Base-by-base conservation (phyloP, 2,888 invertebrate species). In the Panopea generosa region DNA sequence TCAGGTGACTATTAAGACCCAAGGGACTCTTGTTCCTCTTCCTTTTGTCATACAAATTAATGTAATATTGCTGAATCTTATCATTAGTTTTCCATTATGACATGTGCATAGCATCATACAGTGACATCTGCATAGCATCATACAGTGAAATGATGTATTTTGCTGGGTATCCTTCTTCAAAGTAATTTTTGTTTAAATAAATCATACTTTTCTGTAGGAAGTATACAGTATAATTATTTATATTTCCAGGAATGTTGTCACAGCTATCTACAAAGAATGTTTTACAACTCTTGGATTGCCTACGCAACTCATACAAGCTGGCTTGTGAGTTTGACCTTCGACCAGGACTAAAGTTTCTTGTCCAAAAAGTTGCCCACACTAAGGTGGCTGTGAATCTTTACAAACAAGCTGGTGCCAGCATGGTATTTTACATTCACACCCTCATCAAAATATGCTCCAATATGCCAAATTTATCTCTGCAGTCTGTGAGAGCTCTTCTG, bases 281-380 rank as follows among this genome's bases (percentile, higher is more conserved):
- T 2, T 52, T 87, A 50, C 82, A 84, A 57, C 82, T 92, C 50
- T 76, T 92, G 62, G 79, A 88, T 22, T 90, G 90, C 74, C 84
- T 98, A 77, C 96, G 97, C 85, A 94, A 96, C 73, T 97, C 98
- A 1, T 96, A 97, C 89, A 94, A 94, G 62, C 95, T 96, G 70
- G 96, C 98, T 0, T 94, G 96, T 91, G 96, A 96, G 88, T 98
- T 98, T 91, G 98, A 98, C 92, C 94, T 95, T 9, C 94, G 98
- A 38, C 98, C 98, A 0, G 98, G 98, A 0, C 93, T 98, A 22
- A 98, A 98, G 92, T 98, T 98, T 92, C 94, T 98, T 2, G 95
- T 98, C 77, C 98, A 98, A 92, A 98, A 98, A 72, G 91, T 92
- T 47, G 88, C 90, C 0, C 84, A 89, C n/a, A 87, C 90, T 3